phyloP scores from a whole-genome alignment of 1,140 invertebrate species.

The Drosophila sturtevanti region DNA sequence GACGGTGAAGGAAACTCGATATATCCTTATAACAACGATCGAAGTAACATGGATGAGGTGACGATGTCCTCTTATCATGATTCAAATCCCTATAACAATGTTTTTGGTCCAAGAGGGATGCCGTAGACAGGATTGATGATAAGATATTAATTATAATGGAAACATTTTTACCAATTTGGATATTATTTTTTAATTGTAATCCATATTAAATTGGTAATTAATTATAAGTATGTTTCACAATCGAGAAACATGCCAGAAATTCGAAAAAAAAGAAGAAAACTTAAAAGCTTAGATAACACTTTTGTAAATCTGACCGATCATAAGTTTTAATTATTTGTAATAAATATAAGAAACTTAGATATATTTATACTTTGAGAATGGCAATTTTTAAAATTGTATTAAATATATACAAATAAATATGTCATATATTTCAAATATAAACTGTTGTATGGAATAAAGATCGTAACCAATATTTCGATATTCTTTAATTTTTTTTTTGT shows the following conservation, averaged over 20 bases:
- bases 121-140: not conserved
- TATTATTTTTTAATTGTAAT: not conserved
- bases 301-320: not conserved
- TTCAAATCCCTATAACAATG: slow-evolving; percentile 1
- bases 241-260: not conserved
- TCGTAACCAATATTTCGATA: not conserved
- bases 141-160: not conserved
- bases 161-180: not conserved
- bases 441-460: not conserved
- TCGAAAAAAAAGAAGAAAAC: too few species aligned
- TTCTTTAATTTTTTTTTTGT: not conserved
- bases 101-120: not conserved
- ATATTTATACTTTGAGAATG: not conserved
- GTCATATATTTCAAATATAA: not conserved
- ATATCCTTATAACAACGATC: slow-evolving; percentile 17
- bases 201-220: not conserved
- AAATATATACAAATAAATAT: not conserved
- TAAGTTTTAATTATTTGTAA: not conserved
- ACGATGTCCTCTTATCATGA: not conserved
- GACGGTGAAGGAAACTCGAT: slow-evolving; percentile 5
- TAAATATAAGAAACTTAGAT: not conserved
- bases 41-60: not conserved
- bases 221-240: not conserved
- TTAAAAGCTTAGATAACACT: not conserved
- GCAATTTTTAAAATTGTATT: not conserved